phyloP scores from a whole-genome alignment of 2,888 invertebrate species.

The Polydrusus pterygomalis region DNA sequence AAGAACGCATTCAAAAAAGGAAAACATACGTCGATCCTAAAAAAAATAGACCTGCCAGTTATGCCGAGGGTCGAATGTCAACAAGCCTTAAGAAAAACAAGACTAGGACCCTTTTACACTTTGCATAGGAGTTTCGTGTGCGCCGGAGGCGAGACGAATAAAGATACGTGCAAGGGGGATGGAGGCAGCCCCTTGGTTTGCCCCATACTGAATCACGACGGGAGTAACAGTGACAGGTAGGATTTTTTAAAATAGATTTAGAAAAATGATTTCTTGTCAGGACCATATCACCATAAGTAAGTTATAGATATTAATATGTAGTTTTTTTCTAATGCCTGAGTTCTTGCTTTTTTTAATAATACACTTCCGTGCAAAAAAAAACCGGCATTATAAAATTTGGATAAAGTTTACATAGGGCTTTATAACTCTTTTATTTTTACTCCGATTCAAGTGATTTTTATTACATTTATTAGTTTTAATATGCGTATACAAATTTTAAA shows the following conservation, averaged over 20 bases:
- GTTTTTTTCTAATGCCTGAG: too few species aligned
- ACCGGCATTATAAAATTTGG: too few species aligned
- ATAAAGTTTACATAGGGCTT: too few species aligned
- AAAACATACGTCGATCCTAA: conserved; percentile 81
- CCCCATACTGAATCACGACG: conserved; percentile 73
- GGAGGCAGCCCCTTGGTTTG: conserved; percentile 87
- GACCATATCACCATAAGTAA: too few species aligned
- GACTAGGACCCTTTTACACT: conserved; percentile 79
- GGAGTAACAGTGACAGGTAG: conserved; percentile 1
- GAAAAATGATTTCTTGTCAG: neutral
- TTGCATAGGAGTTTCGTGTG: conserved; percentile 84
- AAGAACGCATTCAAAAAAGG: conserved; percentile 69
- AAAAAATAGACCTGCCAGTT: conserved; percentile 82
- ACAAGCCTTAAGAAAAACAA: conserved; percentile 75
- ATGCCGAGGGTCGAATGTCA: conserved; percentile 78
- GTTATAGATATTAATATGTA: too few species aligned
- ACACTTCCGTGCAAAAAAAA: too few species aligned
- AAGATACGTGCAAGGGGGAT: conserved; percentile 87
- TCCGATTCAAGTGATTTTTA: too few species aligned
- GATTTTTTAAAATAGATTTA: neutral
- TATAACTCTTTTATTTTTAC: too few species aligned
- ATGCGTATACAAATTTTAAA: too few species aligned
- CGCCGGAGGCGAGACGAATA: conserved; percentile 83
- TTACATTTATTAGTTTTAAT: too few species aligned
- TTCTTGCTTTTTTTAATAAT: too few species aligned